Evolutionary conservation across 2,797 vertebrate species (phyloP).

Genomic region (Pseudomugil gertrudae): DNA sequence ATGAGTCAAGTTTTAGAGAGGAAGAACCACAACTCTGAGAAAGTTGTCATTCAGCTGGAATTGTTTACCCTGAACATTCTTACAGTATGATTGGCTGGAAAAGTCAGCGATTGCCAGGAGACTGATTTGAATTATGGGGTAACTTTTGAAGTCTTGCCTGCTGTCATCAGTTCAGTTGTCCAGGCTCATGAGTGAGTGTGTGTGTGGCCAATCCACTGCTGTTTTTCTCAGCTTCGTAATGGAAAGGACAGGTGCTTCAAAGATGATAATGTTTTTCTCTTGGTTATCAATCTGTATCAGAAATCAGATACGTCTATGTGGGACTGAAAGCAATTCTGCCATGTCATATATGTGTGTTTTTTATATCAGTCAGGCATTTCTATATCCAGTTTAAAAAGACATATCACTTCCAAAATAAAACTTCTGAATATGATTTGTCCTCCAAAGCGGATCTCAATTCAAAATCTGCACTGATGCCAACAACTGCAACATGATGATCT

Average conservation of each 20-base stretch:
- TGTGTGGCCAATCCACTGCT: conserved; percentile 47
- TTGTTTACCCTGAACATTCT: conserved; percentile 75
- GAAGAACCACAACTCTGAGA: conserved; percentile 35
- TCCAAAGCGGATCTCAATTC: not conserved
- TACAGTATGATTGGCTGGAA: conserved; percentile 77
- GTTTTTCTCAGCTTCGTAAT: conserved; percentile 68
- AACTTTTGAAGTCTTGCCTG: conserved; percentile 78
- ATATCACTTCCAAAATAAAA: conserved; percentile 6
- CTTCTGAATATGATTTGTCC: not conserved
- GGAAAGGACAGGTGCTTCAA: conserved; percentile 69
- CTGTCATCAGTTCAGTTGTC: conserved; percentile 71
- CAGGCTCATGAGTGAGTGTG: conserved; percentile 45
- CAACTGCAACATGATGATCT: not conserved
- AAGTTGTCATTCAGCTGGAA: conserved; percentile 76
- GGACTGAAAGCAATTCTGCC: conserved; percentile 1
- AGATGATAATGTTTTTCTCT: conserved; percentile 55
- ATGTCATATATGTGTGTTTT: not conserved
- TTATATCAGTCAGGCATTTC: not conserved
- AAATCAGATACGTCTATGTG: conserved; percentile 13
- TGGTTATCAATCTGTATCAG: conserved; percentile 42
- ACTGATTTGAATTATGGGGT: conserved; percentile 77
- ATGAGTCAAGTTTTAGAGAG: conserved; percentile 26
- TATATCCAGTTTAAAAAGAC: not conserved
- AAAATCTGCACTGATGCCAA: not conserved
- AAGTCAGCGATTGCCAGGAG: conserved; percentile 72